A percentile compares a stretch with the other conserved stretches of the same genome.
phyloP scores from a whole-genome alignment of 1,140 invertebrate genomes.

The Diabrotica undecimpunctata region DNA sequence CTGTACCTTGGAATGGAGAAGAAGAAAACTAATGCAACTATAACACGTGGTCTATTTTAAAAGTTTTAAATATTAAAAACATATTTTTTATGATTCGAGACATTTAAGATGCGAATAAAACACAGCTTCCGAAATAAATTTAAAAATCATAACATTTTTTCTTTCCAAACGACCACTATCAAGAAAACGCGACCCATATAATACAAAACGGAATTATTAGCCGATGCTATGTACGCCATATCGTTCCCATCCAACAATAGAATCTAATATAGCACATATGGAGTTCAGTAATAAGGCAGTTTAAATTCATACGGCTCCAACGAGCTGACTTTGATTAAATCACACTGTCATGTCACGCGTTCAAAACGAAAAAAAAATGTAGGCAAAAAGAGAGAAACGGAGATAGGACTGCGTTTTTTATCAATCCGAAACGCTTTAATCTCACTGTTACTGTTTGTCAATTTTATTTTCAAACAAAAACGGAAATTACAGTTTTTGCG shows the following conservation, averaged over 20 bases:
- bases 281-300: conserved; percentile 35
- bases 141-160: background rate
- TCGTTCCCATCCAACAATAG: conserved; percentile 24
- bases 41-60: no score
- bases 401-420: conserved; percentile 18
- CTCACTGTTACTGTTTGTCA: conserved; percentile 7
- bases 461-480: conserved; percentile 7
- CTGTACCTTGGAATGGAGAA: no score
- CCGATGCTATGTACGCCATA: conserved; percentile 20
- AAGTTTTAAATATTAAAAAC: no score
- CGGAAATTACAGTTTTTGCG: background rate
- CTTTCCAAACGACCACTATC: background rate
- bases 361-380: conserved; percentile 26
- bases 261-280: conserved; percentile 36
- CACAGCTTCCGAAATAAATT: no score
- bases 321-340: conserved; percentile 34
- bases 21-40: no score
- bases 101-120: no score
- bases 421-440: conserved; percentile 28
- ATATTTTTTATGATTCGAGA: no score
- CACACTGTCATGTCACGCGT: conserved; percentile 34
- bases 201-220: conserved; percentile 29
- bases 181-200: conserved; percentile 22
- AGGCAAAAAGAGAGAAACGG: background rate
- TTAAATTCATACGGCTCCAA: conserved; percentile 34